These are phyloP conservation scores for Neuroterus valhalla DNA, from an alignment of 1,140 invertebrate species.

Conservation along the genomic window DNA sequence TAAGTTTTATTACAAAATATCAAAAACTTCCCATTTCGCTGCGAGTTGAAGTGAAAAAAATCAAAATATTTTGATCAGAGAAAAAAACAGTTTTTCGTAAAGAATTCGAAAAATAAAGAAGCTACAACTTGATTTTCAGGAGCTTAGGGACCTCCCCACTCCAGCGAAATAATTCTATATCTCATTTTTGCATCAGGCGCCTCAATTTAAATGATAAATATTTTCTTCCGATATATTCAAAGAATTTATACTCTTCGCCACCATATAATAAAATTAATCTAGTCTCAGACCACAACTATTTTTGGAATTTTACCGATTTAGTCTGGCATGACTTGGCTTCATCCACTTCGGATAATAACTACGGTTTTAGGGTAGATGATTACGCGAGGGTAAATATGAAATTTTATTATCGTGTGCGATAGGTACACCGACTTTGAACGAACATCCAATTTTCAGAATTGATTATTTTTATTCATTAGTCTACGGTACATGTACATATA, in stretches of 20 bases:
- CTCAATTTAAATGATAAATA: background rate
- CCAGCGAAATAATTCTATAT: no score
- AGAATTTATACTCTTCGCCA: background rate
- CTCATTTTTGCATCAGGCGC: no score
- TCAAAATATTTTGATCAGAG: no score
- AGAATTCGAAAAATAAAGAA: no score
- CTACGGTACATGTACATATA: constrained; percentile 28
- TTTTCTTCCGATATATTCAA: background rate
- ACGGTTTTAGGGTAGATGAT: background rate
- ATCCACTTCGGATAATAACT: background rate
- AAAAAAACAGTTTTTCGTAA: no score
- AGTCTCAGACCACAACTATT: background rate
- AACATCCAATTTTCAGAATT: constrained; percentile 17
- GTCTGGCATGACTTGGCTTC: background rate
- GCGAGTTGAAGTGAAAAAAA: no score
- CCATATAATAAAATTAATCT: constrained; percentile 16
- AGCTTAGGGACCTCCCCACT: no score
- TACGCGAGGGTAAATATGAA: background rate
- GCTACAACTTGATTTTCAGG: no score
- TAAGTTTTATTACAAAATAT: no score
- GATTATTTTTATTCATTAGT: constrained; percentile 19
- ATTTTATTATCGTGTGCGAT: background rate
- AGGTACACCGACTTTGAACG: constrained; percentile 16
- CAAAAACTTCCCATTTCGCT: no score
- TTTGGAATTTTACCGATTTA: constrained; percentile 8